Evolutionary conservation across 2,113 vertebrate genomes (phyloP), one percentile per base, ranked within the genome.

Genomic region (Genyomyrus donnyi): DNA sequence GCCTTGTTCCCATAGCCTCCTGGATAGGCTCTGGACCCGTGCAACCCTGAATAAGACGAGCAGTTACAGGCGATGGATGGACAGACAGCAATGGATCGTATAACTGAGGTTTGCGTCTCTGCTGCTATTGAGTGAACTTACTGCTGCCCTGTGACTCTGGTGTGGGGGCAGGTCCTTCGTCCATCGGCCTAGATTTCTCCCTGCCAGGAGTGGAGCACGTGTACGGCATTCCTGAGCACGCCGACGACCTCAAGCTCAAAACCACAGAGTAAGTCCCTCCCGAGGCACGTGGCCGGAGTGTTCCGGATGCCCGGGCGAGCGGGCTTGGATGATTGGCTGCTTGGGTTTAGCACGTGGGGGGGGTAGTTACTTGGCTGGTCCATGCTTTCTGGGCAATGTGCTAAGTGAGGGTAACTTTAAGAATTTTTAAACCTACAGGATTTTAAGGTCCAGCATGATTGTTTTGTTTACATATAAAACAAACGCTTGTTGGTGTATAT

Each of bases 201-300:
- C 91, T 98, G 86, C 98, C 98, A 0, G 97, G 97, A 3, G 96
- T 99, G 46, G 98, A 98, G 84, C 96, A 98, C 1, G 96, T 99
- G 0, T 99, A 98, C 2, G 98, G 98, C n/a, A 98, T 99, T 90
- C 98, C 98, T 0, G 98, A 98, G 92, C 98, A 99, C 0, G 98
- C 97, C 1, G 98, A 99, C 13, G 95, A 45, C 52, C 95, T 98
- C 66, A 94, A 96, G 85, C 96, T 99, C 3, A 97, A 97, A 93
- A 97, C 96, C 89, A 98, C 98, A 5, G 96, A 98, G 98, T 98
- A 93, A 96, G 97, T 94, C 27, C 39, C 24, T 48, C 46, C 62
- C 83, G 21, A 49, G 84, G n/a, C 48, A 62, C 89, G 35, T 27
- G 6, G 19, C 70, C 13, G 5, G 70, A 19, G 31, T 39, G 70